Evolutionary conservation across 2,113 vertebrate species (phyloP).

Genomic region (Pangasianodon gigas): DNA sequence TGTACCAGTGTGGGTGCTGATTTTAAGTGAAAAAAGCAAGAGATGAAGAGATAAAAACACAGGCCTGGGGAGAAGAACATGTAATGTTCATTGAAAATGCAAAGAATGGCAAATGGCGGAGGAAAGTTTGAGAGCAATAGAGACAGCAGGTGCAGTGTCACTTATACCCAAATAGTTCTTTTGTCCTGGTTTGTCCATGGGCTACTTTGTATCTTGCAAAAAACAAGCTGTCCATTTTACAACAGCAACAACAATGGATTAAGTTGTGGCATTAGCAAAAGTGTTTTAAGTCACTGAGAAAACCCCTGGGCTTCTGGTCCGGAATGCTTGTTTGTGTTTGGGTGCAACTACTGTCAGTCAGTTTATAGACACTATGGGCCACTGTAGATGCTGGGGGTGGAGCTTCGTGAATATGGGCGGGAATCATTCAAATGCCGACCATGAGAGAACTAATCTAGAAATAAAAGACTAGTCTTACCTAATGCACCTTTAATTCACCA

Average conservation of each 20-base stretch:
- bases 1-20: slow-evolving; percentile 39
- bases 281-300: neutral
- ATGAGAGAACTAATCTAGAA: neutral
- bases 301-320: neutral
- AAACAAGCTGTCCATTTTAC: neutral
- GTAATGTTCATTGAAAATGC: slow-evolving; percentile 6
- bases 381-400: neutral
- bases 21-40: slow-evolving; percentile 57
- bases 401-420: neutral
- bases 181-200: slow-evolving; percentile 4
- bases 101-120: slow-evolving; percentile 6
- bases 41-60: slow-evolving; percentile 47
- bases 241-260: neutral
- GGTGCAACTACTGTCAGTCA: no score
- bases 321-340: neutral
- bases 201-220: neutral
- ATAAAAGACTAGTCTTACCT: neutral
- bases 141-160: slow-evolving; percentile 41
- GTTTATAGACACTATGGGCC: no score
- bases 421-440: neutral
- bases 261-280: neutral
- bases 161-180: neutral
- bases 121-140: slow-evolving; percentile 29
- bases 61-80: neutral
- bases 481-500: no score